Base-by-base conservation (phyloP, 2,888 invertebrate genomes). In the Nebria brevicollis region DNA sequence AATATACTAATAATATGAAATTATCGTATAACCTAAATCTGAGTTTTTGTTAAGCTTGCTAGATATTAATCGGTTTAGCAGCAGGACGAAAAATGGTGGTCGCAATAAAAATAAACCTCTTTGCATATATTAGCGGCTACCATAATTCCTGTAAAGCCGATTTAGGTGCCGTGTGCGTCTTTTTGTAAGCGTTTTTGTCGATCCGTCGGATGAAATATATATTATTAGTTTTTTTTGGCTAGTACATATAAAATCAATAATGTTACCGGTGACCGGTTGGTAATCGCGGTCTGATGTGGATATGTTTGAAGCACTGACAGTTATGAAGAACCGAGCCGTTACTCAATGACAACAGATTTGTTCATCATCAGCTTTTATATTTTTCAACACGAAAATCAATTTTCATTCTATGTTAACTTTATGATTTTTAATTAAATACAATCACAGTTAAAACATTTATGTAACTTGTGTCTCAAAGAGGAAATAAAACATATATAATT, bases 21-120 rank as follows among this genome's bases (percentile, higher is more conserved):
- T 54, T 11, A 54, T 54, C 54, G 13, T 8, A 11, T 54, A 54
- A 54, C 54, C 54, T 54, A 54, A 54, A 54, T 54, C 54, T 54
- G 54, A 8, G 13, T 54, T 54, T 54, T 6, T 13, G 54, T 13
- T 70, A 70, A 70, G 25, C 34, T 15, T 25, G 70, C 25, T 26
- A 70, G 70, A 70, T 70, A 15, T 70, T 70, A 70, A 70, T 70
- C 70, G 70, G 25, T 25, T 70, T 70, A 70, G 34, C 25, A 25
- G 34, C 54, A 2, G 8, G 54, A 70, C 11, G 34, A 4, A 70
- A 70, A 70, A 70, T 15, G 26, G 11, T 70, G 34, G 8, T 34
- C 70, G 25, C 34, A 70, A 70, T 70, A 70, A n/a, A 70, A 70
- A 34, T 70, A 70, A 70, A 70, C 70, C 70, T 20, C 70, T 70